These are phyloP conservation scores for Agriopis leucophaearia DNA, from an alignment of 2,888 invertebrate species.

Conservation along the genomic window DNA sequence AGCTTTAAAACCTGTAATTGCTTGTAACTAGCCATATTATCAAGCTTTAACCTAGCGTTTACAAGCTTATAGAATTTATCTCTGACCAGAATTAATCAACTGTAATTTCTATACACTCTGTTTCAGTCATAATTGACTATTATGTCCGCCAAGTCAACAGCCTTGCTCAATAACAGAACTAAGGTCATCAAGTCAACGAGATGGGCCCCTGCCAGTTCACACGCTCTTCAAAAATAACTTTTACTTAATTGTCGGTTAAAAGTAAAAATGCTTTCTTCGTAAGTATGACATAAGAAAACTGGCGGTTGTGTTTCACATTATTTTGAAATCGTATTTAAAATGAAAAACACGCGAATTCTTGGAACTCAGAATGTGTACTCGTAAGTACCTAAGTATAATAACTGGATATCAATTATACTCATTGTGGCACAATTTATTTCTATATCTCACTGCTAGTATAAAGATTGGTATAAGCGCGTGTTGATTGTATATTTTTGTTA, in stretches of 20 bases:
- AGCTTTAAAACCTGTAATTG: conserved; percentile 18
- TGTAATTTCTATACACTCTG: conserved; percentile 18
- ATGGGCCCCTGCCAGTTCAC: conserved; percentile 61
- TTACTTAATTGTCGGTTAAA: conserved; percentile 78
- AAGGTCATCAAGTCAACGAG: conserved; percentile 53
- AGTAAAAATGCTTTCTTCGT: conserved; percentile 74
- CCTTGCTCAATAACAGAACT: conserved; percentile 39
- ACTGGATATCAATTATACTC: background rate
- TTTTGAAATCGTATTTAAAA: conserved; percentile 67
- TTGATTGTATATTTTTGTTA: background rate
- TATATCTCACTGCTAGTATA: background rate
- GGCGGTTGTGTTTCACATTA: conserved; percentile 57
- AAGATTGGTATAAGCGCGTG: background rate
- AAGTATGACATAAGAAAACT: conserved; percentile 67
- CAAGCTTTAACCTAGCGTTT: conserved; percentile 22
- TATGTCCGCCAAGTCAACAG: conserved; percentile 36
- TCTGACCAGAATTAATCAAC: conserved; percentile 3
- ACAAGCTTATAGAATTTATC: conserved; percentile 25
- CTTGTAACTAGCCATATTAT: conserved; percentile 16
- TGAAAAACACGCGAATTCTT: conserved; percentile 68
- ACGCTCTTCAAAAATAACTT: conserved; percentile 74
- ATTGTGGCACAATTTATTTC: background rate
- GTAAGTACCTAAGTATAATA: background rate
- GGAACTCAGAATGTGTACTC: conserved; percentile 25
- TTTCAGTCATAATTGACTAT: conserved; percentile 24